phyloP scores from a whole-genome alignment of 2,888 invertebrate species.

The Trachelus tabidus region DNA sequence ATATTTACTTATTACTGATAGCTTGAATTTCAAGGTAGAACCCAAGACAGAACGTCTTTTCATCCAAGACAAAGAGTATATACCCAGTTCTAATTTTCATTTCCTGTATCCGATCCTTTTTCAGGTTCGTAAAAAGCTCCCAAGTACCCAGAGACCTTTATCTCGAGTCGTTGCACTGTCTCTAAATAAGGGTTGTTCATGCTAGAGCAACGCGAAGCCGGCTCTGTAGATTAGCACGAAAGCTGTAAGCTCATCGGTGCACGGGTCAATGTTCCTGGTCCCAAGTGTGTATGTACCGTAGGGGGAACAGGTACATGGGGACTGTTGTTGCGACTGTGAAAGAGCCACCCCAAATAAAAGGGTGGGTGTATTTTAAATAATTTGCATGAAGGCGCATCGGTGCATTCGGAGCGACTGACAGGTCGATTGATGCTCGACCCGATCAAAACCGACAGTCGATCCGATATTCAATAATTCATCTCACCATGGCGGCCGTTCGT shows the following conservation, averaged over 20 bases:
- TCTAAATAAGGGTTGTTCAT: no score
- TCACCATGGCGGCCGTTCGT: constrained; percentile 11
- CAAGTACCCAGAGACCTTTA: no score
- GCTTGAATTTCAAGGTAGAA: constrained; percentile 29
- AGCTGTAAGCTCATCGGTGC: no score
- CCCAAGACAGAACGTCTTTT: constrained; percentile 20
- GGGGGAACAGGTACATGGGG: background rate
- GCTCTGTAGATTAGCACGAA: no score
- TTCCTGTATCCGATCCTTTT: no score
- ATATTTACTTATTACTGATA: constrained; percentile 32
- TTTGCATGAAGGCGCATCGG: constrained; percentile 25
- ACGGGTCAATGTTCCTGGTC: no score
- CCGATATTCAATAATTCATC: constrained; percentile 49
- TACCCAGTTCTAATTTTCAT: no score
- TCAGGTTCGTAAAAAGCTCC: no score
- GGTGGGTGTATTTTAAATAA: constrained; percentile 33
- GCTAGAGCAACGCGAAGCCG: no score
- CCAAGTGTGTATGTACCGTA: no score
- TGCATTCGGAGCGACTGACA: constrained; percentile 21
- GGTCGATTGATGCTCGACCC: constrained; percentile 30
- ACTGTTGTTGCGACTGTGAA: constrained; percentile 4
- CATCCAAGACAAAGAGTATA: no score
- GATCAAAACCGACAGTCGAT: constrained; percentile 45
- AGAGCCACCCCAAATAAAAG: constrained; percentile 25
- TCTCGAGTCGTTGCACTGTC: no score